These are phyloP conservation scores for Gymnopithys bicolor DNA, from an alignment of 2,797 vertebrate genomes.

Conservation along the genomic window DNA sequence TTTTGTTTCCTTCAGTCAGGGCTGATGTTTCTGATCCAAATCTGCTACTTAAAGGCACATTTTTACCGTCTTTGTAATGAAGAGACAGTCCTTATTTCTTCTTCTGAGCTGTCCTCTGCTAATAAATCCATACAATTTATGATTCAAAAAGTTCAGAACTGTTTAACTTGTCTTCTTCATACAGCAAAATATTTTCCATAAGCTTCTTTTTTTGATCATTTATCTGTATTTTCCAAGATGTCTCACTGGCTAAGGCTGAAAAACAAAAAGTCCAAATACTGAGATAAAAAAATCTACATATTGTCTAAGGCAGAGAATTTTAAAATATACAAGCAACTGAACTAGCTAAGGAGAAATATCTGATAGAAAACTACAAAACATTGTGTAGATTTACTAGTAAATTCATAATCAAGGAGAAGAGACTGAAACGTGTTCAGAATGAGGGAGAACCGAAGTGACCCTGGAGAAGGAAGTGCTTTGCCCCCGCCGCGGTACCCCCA, in stretches of 20 bases:
- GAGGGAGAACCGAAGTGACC: background rate
- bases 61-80: background rate
- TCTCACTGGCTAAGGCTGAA: conserved; percentile 57
- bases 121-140: conserved; percentile 12
- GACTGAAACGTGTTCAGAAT: background rate
- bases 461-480: background rate
- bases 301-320: background rate
- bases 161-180: conserved; percentile 77
- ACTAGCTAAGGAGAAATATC: background rate
- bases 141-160: conserved; percentile 79
- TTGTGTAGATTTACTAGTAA: background rate
- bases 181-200: conserved; percentile 80
- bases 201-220: conserved; percentile 81
- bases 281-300: background rate
- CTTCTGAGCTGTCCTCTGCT: background rate
- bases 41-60: background rate
- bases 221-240: conserved; percentile 78
- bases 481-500: rapidly evolving
- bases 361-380: background rate
- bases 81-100: background rate
- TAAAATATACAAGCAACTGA: background rate
- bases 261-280: conserved; percentile 15
- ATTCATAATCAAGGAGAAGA: background rate
- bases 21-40: background rate
- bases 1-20: background rate